A percentile compares a stretch with the other conserved stretches of the same genome.
These are phyloP conservation scores for Baccha elongata DNA, from an alignment of 2,888 invertebrate species.

Conservation along the genomic window DNA sequence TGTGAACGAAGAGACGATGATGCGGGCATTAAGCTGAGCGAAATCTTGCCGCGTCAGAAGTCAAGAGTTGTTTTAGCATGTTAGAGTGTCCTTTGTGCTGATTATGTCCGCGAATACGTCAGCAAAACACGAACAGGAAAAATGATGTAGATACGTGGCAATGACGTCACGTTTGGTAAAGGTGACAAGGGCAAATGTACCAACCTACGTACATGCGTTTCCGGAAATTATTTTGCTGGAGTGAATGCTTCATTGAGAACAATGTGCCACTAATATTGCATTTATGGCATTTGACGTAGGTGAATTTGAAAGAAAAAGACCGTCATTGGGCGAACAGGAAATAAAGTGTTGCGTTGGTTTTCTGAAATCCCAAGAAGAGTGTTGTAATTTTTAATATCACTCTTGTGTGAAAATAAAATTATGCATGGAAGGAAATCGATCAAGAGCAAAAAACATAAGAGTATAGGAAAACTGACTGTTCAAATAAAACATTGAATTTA, in stretches of 20 bases:
- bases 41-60: slow-evolving; percentile 32
- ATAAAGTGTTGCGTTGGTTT: no score
- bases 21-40: slow-evolving; percentile 46
- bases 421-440: no score
- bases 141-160: background rate
- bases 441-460: no score
- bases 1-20: background rate
- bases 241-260: background rate
- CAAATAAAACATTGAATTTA: no score
- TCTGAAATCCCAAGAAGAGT: no score
- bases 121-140: background rate
- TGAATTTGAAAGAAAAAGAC: background rate
- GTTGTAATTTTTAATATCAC: no score
- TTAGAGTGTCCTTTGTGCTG: background rate
- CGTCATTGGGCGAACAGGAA: no score
- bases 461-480: no score
- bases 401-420: no score
- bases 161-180: slow-evolving; percentile 41
- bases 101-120: slow-evolving; percentile 17
- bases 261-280: background rate
- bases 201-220: background rate
- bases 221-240: background rate
- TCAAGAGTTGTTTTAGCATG: background rate
- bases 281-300: background rate
- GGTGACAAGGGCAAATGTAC: background rate